A percentile compares a stretch with the other conserved stretches of the same genome.
Evolutionary conservation across 2,888 invertebrate species (phyloP).

Genomic region (Trachelus iudaicus): DNA sequence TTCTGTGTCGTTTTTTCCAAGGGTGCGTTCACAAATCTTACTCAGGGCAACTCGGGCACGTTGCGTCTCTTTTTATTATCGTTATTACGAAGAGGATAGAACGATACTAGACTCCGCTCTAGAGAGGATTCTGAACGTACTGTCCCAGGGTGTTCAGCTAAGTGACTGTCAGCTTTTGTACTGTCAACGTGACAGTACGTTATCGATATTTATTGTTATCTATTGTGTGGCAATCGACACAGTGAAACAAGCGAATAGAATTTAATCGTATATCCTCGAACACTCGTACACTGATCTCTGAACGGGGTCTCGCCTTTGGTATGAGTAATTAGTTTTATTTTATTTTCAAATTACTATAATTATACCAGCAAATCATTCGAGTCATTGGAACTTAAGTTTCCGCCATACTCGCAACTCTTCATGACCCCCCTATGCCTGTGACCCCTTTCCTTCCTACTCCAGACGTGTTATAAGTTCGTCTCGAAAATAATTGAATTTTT

Average conservation of each 20-base stretch:
- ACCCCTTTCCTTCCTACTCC: neutral
- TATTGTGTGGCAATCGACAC: neutral
- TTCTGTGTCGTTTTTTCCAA: too few relatives aligned
- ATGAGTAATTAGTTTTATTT: neutral
- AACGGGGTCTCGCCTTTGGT: neutral
- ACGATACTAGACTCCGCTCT: too few relatives aligned
- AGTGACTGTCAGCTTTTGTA: too few relatives aligned
- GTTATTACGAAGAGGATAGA: too few relatives aligned
- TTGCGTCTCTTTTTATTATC: too few relatives aligned
- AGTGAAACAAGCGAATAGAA: neutral
- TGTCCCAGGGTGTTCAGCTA: neutral
- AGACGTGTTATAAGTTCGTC: conserved; percentile 4
- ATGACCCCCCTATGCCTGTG: neutral
- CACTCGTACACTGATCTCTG: neutral
- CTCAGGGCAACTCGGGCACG: too few relatives aligned
- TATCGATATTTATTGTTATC: neutral
- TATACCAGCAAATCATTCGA: conserved; percentile 7
- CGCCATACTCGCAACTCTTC: neutral
- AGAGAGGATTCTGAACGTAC: too few relatives aligned
- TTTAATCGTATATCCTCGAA: neutral
- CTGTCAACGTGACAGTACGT: neutral
- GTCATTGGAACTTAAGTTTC: neutral
- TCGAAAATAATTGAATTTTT: neutral
- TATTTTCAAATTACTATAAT: conserved; percentile 5
- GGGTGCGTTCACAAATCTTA: too few relatives aligned